Evolutionary conservation across 1,140 invertebrate species (phyloP).

Genomic region (Globodera ellingtonae): DNA sequence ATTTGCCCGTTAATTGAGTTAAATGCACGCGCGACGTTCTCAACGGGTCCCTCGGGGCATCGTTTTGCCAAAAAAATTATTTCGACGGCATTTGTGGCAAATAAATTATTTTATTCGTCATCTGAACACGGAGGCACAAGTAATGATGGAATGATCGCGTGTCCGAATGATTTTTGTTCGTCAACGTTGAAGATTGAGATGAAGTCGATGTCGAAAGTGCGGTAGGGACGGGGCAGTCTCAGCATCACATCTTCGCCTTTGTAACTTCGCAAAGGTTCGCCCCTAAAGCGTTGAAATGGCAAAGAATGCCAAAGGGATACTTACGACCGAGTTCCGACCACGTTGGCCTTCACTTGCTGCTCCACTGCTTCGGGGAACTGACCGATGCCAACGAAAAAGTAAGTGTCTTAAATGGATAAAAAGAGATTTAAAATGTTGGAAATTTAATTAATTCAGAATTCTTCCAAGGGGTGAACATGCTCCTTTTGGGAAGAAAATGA

Average conservation of each 20-base stretch:
- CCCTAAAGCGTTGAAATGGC: conserved; percentile 44
- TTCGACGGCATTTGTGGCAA: neutral
- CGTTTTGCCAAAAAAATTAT: neutral
- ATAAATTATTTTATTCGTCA: conserved; percentile 31
- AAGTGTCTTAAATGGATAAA: conserved; percentile 51
- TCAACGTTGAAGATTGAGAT: conserved; percentile 59
- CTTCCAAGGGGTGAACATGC: no score
- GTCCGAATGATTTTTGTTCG: conserved; percentile 53
- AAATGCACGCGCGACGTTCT: neutral
- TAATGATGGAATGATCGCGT: conserved; percentile 54
- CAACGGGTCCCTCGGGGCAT: neutral
- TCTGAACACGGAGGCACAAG: conserved; percentile 58
- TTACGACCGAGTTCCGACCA: conserved; percentile 50
- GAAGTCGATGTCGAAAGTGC: conserved; percentile 57
- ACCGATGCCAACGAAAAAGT: conserved; percentile 57
- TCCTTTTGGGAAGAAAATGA: neutral
- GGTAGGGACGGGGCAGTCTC: conserved; percentile 47
- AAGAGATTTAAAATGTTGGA: neutral
- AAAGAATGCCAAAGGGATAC: conserved; percentile 8
- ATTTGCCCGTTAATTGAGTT: conserved; percentile 12
- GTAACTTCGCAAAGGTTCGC: conserved; percentile 51
- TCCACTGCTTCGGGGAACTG: conserved; percentile 58
- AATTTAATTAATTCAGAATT: no score
- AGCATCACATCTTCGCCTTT: conserved; percentile 53
- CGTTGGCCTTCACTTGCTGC: conserved; percentile 51